Percentiles rank a stretch among this genome's conserved stretches.
These are phyloP conservation scores for Homalodisca vitripennis DNA, from an alignment of 1,140 invertebrate genomes.

Conservation along the genomic window DNA sequence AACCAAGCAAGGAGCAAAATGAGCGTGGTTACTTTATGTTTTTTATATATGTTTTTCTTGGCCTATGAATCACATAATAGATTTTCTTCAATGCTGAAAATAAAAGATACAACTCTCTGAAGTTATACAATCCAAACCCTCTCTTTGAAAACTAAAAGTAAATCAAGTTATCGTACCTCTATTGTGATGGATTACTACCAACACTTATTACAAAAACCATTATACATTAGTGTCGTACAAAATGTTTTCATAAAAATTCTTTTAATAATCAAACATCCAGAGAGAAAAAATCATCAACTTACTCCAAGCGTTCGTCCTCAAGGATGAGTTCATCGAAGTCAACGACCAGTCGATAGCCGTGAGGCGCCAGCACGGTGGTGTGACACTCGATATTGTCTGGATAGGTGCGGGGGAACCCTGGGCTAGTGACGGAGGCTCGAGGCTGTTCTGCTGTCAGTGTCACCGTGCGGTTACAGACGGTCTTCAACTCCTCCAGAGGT, in stretches of 20 bases:
- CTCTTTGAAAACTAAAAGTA: no score
- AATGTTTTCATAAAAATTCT: neutral
- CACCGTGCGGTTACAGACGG: conserved; percentile 63
- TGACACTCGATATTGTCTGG: conserved; percentile 66
- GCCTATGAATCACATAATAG: no score
- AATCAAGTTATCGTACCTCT: no score
- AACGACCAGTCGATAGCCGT: conserved; percentile 58
- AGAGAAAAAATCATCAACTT: conserved; percentile 49
- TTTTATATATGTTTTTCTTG: no score
- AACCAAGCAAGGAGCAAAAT: no score
- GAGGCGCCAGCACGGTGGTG: conserved; percentile 57
- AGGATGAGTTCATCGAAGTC: conserved; percentile 68
- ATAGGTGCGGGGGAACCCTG: conserved; percentile 66
- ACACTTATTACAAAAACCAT: no score
- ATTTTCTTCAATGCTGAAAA: no score
- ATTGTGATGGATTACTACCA: no score
- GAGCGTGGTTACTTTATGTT: no score
- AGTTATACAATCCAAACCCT: no score
- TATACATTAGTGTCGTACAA: no score
- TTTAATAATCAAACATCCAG: neutral
- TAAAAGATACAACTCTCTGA: no score
- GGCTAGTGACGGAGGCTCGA: conserved; percentile 60
- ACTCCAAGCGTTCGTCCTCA: conserved; percentile 64
- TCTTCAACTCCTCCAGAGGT: conserved; percentile 45
- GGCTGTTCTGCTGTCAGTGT: conserved; percentile 56